Evolutionary conservation across 2,113 vertebrate species (phyloP).

Genomic region (Porphyrio hochstetteri): DNA sequence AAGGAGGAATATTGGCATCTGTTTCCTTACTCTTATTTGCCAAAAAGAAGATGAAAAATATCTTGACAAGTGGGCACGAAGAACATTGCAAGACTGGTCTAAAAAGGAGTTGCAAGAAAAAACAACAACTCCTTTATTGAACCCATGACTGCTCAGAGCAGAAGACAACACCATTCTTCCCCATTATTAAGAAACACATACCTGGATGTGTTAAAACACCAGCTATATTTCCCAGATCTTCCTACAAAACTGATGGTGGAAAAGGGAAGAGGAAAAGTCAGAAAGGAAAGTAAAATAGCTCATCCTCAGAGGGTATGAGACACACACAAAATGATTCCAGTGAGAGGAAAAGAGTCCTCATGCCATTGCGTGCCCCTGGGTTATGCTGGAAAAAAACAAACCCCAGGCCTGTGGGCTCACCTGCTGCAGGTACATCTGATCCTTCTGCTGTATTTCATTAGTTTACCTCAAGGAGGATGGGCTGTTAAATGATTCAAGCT

Average conservation of each 20-base stretch:
- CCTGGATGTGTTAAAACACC: background rate
- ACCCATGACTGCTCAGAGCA: background rate
- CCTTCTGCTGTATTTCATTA: conserved; percentile 28
- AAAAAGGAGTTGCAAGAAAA: background rate
- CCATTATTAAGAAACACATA: fast-evolving
- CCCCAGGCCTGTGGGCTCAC: fast-evolving
- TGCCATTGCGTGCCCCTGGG: background rate
- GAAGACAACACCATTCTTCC: background rate
- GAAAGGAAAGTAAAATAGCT: background rate
- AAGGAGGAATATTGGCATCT: background rate
- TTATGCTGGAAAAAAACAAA: background rate
- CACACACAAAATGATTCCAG: background rate
- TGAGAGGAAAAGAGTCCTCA: background rate
- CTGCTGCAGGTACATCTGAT: conserved; percentile 21
- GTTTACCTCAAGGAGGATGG: background rate
- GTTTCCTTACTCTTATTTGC: background rate
- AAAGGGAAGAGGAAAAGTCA: background rate
- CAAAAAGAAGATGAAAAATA: background rate
- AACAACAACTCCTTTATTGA: background rate
- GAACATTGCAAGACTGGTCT: background rate
- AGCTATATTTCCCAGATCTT: background rate
- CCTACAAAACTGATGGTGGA: background rate
- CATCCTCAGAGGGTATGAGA: background rate
- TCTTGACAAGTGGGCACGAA: background rate
- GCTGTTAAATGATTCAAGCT: conserved; percentile 55